Evolutionary conservation across 2,888 invertebrate species (phyloP).

Genomic region (Drosophila siamana): DNA sequence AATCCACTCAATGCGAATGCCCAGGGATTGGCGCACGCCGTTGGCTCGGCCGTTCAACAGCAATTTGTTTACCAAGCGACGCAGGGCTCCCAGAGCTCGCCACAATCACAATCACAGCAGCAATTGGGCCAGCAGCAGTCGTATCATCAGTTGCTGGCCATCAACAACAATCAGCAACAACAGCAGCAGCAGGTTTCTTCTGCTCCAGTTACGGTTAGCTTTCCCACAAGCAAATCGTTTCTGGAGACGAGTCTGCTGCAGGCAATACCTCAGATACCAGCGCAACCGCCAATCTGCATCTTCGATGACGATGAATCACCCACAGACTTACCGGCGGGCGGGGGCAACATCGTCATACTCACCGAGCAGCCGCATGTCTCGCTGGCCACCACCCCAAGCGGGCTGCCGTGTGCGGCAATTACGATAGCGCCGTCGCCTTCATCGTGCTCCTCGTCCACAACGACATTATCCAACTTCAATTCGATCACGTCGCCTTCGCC

Average conservation of each 20-base stretch:
- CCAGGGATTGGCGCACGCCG: constrained; percentile 61
- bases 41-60: constrained; percentile 65
- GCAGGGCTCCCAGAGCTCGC: constrained; percentile 36
- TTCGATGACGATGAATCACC: constrained; percentile 85
- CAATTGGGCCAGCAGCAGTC: constrained; percentile 52
- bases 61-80: constrained; percentile 57
- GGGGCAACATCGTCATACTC: constrained; percentile 73
- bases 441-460: constrained; percentile 76
- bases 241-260: constrained; percentile 83
- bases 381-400: constrained; percentile 44
- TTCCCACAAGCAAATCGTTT: constrained; percentile 75
- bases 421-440: constrained; percentile 73
- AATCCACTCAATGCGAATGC: constrained; percentile 66
- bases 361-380: constrained; percentile 64
- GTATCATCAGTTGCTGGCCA: constrained; percentile 71
- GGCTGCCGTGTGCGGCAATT: constrained; percentile 53
- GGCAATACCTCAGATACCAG: constrained; percentile 84
- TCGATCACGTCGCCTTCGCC: constrained; percentile 85
- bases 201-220: constrained; percentile 65
- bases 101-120: constrained; percentile 54
- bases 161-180: constrained; percentile 40
- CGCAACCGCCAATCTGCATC: constrained; percentile 84
- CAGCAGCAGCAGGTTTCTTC: constrained; percentile 38
- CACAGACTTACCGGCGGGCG: constrained; percentile 73
- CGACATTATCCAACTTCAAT: constrained; percentile 83